Base-by-base conservation (phyloP, 2,888 invertebrate genomes). In the Epinotia bilunana region DNA sequence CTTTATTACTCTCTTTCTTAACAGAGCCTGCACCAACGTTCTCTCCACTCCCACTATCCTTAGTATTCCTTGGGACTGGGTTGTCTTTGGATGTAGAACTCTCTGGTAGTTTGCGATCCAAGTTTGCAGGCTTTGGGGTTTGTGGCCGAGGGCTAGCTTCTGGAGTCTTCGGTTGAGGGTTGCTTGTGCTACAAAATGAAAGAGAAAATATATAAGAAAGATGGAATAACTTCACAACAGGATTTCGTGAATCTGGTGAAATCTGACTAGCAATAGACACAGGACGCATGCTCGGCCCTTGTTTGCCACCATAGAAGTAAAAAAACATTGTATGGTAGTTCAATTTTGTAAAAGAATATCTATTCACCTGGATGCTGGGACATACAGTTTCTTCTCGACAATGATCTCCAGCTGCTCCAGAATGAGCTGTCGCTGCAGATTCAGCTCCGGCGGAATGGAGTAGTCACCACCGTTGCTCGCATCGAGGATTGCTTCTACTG, bases 401-500 rank as follows among this genome's bases (percentile, higher is more conserved):
- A 95, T 84, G 81, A 92, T 79, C 82, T 95, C 94, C 1, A 97
- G 82, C 81, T 97, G 97, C 76, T 96, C 95, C 3, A 91, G 79
- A 1, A 97, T 93, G 65, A 96, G 84, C 20, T 94, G 88, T 65
- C 88, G 89, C 61, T 95, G 93, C 65, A 95, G 88, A 39, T 90
- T 89, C 62, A 95, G 91, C 76, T 94, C 91, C 0, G 88, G 82
- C 0, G 97, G 97, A 78, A 96, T 95, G 0, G 89, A 86, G 74
- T 94, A 95, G 2, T 91, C 86, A 0, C 94, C 87, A 0, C 94
- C 91, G 0, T 85, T 83, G 68, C 95, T 94, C 0, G 83, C 82
- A 5, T 94, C 91, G 57, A 96, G 89, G 39, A 96, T 95, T 12
- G 95, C 89, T 84, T 96, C 96, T 87, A 97, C 97, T 97, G 86